Conservation (phyloP, 2,797 vertebrate genomes). For the Pantherophis vulpinus region DNA sequence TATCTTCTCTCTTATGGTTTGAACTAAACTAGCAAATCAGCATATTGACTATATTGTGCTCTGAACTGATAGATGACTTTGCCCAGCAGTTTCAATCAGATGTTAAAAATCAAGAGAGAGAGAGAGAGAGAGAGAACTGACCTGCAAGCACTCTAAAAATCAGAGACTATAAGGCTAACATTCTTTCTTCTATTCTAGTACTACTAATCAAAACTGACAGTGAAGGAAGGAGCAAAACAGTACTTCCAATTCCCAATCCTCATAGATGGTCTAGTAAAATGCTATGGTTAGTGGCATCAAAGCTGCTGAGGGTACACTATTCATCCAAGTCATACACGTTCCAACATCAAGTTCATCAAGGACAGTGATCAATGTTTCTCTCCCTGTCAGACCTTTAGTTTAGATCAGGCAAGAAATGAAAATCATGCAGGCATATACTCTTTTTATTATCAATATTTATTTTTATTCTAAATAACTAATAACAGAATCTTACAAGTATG, state of each 20-base stretch:
- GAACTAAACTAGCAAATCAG: background rate
- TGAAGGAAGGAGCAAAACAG: background rate
- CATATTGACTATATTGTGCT: background rate
- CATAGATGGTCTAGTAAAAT: background rate
- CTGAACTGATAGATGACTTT: background rate
- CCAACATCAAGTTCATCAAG: background rate
- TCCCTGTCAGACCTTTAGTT: background rate
- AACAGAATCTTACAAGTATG: background rate
- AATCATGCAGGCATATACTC: background rate
- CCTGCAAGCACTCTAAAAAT: background rate
- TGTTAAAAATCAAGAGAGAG: background rate
- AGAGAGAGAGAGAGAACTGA: background rate
- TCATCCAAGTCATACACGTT: background rate
- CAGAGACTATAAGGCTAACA: background rate
- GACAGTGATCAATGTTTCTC: background rate
- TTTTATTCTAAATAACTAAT: background rate
- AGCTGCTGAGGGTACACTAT: background rate
- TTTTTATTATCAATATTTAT: background rate
- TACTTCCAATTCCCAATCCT: background rate
- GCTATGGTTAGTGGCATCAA: background rate
- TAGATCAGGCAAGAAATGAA: background rate
- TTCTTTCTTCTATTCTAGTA: background rate
- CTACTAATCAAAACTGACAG: background rate
- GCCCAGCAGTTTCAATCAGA: background rate
- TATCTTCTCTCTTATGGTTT: background rate